phyloP scores from a whole-genome alignment of 2,113 vertebrate genomes.

The Columbina picui region DNA sequence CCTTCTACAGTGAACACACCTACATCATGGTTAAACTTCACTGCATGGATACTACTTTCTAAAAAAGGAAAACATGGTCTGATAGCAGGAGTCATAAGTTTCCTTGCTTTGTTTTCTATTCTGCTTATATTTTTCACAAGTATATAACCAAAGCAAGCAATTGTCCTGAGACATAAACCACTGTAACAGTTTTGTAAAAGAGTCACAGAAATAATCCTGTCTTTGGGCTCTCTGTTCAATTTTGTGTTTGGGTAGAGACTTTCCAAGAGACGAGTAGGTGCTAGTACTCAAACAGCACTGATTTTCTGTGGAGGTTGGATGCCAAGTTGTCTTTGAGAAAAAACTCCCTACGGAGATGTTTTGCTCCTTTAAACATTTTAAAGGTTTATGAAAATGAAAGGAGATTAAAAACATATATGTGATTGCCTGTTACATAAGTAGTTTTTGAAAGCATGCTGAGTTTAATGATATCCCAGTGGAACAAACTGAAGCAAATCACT shows the following conservation, averaged over 20 bases:
- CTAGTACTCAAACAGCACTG: not conserved
- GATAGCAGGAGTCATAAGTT: not conserved
- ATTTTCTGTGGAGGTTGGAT: not conserved
- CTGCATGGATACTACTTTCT: not conserved
- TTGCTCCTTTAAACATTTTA: not conserved
- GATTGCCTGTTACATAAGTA: not conserved
- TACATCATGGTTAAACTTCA: not conserved
- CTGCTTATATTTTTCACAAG: not conserved
- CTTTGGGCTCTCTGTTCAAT: not conserved
- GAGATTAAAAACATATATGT: constrained; percentile 33
- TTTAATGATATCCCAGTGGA: constrained; percentile 20
- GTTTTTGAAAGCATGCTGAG: not conserved
- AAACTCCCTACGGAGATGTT: not conserved
- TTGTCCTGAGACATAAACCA: not conserved
- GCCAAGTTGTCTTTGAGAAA: not conserved
- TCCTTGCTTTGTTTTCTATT: not conserved
- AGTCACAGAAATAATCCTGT: not conserved
- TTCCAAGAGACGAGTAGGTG: not conserved
- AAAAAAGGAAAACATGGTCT: not conserved
- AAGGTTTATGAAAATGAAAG: constrained; percentile 3
- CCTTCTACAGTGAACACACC: not conserved
- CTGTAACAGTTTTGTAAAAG: not conserved
- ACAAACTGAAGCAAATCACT: constrained; percentile 6
- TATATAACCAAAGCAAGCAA: not conserved
- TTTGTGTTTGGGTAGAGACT: not conserved